A percentile compares a stretch with the other conserved stretches of the same genome.
Evolutionary conservation across 2,113 vertebrate species (phyloP).

Genomic region (Hipposideros armiger): DNA sequence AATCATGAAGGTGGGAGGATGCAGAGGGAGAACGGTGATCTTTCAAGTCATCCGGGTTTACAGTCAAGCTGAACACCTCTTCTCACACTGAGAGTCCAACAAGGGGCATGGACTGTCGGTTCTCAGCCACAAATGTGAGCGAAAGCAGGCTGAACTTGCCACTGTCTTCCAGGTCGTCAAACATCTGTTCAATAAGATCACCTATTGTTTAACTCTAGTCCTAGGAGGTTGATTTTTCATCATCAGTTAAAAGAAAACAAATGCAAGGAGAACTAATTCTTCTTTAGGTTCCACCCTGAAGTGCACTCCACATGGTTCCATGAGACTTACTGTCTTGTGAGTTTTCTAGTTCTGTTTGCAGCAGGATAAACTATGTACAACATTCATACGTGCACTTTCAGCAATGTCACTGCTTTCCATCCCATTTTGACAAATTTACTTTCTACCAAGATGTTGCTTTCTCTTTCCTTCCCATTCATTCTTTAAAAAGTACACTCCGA

Average conservation of each 20-base stretch:
- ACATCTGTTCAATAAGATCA: neutral
- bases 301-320: neutral
- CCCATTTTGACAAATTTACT: neutral
- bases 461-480: neutral
- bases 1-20: neutral
- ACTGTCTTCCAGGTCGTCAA: neutral
- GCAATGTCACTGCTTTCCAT: neutral
- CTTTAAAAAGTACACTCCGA: neutral
- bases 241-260: neutral
- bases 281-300: neutral
- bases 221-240: constrained; percentile 15
- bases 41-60: neutral
- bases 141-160: neutral
- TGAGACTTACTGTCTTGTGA: neutral
- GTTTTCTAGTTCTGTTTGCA: neutral
- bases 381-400: neutral
- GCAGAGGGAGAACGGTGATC: neutral
- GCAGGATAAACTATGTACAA: neutral
- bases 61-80: neutral
- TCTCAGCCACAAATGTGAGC: neutral
- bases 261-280: neutral
- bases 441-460: neutral
- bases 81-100: neutral
- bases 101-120: neutral
- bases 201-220: neutral